A percentile compares a stretch with the other conserved stretches of the same genome.
phyloP scores from a whole-genome alignment of 2,113 vertebrate species.

The Odontesthes bonariensis region DNA sequence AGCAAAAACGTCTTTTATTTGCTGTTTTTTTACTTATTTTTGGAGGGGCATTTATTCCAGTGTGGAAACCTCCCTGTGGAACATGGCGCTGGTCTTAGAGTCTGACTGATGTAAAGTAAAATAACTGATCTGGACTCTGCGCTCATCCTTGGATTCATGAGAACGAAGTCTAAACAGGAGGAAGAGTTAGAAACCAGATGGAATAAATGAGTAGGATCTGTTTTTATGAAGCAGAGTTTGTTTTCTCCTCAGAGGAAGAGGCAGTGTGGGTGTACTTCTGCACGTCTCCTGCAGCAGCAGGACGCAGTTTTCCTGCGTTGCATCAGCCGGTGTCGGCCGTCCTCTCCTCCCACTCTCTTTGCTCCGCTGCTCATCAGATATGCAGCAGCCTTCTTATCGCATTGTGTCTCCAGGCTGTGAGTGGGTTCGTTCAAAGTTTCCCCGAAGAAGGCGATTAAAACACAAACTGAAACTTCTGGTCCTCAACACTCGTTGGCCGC shows the following conservation, averaged over 20 bases:
- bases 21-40: no score
- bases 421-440: constrained; percentile 63
- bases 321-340: constrained; percentile 61
- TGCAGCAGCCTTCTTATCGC: constrained; percentile 65
- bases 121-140: no score
- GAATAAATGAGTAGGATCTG: neutral
- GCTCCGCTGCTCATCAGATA: constrained; percentile 71
- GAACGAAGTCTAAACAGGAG: no score
- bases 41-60: no score
- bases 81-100: no score
- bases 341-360: constrained; percentile 35
- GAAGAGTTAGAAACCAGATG: no score
- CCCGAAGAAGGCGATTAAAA: constrained; percentile 65
- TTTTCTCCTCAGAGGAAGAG: no score
- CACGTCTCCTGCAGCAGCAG: constrained; percentile 16
- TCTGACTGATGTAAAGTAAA: no score
- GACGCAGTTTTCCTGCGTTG: constrained; percentile 53
- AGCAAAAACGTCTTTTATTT: no score
- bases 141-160: no score
- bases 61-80: no score
- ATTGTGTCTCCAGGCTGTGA: constrained; percentile 65
- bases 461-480: constrained; percentile 69
- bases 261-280: constrained; percentile 39
- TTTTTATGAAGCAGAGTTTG: neutral
- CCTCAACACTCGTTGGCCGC: constrained; percentile 70